Base-by-base conservation (phyloP, 2,888 invertebrate species). In the Gisinianus flammeolus region DNA sequence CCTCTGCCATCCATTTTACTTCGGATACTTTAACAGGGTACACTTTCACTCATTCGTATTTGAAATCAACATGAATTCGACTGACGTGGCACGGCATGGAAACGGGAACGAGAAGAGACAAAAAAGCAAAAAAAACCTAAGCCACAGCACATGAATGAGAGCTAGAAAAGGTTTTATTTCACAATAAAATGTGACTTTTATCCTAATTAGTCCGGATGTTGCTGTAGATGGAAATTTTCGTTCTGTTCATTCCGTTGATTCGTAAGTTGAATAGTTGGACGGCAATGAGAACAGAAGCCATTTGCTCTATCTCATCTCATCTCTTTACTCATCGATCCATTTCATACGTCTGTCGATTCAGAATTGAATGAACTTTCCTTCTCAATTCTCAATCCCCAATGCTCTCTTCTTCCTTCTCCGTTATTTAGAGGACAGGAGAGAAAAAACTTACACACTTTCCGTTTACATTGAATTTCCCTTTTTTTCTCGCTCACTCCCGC, bases 161-260 rank as follows among this genome's bases (percentile, higher is more conserved):
- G 26, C 64, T 26, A 26, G 30, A 64, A 64, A 28, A 66, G 66
- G 26, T 66, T 66, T 66, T 26, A 66, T 66, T 66, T 28, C 16
- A 30, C 28, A 66, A 66, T 66, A 30, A 30, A 66, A 66, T 30
- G 31, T 28, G 66, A 66, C 66, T 66, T 66, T 66, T 30, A 66
- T 30, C 12, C 66, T 66, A 66, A 66, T 66, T 66, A 66, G 28
- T 66, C 30, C 28, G 66, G 19, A 66, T 66, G 28, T 66, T 66
- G 12, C 66, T 44, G 10, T 44, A 44, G n/a, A n/a, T n/a, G n/a
- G n/a, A 10, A 44, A 16, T 44, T 44, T 16, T 44, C 52, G 22
- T 56, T 56, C 16, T 56, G 56, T 56, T 19, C 4, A 8, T 44
- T 4, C 22, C 56, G 16, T 22, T 56, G 5, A 22, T n/a, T n/a